phyloP scores from a whole-genome alignment of 2,113 vertebrate species.

The Pleuronectes platessa region DNA sequence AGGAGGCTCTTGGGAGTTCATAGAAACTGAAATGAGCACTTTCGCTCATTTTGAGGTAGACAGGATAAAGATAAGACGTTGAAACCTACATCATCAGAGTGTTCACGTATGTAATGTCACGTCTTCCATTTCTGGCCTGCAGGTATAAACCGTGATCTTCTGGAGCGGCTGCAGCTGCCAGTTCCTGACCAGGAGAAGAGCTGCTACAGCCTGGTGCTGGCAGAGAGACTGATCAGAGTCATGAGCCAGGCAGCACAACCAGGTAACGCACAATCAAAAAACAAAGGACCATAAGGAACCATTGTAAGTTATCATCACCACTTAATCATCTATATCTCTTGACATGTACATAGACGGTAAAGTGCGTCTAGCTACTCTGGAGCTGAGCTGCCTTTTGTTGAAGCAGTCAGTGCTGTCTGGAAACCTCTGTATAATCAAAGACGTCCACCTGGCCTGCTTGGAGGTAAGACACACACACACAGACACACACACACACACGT shows the following conservation, averaged over 20 bases:
- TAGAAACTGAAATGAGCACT: too few relatives aligned
- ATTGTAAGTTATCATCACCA: not conserved
- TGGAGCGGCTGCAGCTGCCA: slow-evolving; percentile 92
- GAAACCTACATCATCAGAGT: too few relatives aligned
- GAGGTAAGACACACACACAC: slow-evolving; percentile 83
- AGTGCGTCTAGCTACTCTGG: slow-evolving; percentile 93
- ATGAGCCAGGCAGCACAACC: slow-evolving; percentile 93
- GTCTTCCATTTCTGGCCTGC: not conserved
- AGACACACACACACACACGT: not conserved
- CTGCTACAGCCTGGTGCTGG: slow-evolving; percentile 91
- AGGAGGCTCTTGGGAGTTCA: too few relatives aligned
- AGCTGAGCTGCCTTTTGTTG: slow-evolving; percentile 94
- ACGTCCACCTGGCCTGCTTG: slow-evolving; percentile 94
- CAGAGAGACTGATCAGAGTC: slow-evolving; percentile 93
- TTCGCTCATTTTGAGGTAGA: too few relatives aligned
- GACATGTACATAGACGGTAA: slow-evolving; percentile 86
- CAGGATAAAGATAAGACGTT: too few relatives aligned
- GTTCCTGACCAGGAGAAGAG: slow-evolving; percentile 87
- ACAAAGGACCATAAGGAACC: not conserved
- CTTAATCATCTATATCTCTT: slow-evolving; percentile 6
- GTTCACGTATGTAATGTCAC: not conserved
- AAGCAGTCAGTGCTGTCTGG: slow-evolving; percentile 92
- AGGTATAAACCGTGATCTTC: slow-evolving; percentile 92
- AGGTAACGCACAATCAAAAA: slow-evolving; percentile 78
- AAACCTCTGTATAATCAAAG: slow-evolving; percentile 90